Percentiles rank a stretch among this genome's conserved stretches.
Conservation (phyloP, 2,888 invertebrate genomes). For the Cantharis nigra region DNA sequence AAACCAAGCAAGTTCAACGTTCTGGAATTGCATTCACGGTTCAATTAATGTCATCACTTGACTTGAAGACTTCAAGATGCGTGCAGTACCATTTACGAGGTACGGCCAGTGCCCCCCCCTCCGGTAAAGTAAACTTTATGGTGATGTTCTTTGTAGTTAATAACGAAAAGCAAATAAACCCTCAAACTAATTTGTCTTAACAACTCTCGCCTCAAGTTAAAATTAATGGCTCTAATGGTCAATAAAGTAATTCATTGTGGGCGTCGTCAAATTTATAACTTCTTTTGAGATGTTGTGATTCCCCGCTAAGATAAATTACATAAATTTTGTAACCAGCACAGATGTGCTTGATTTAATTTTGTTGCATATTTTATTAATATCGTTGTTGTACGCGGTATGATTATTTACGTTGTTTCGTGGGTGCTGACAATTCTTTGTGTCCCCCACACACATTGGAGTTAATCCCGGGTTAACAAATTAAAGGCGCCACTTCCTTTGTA, state of each 20-base stretch:
- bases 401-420: neutral
- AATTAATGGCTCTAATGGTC: slow-evolving; percentile 44
- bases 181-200: slow-evolving; percentile 35
- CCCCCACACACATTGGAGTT: neutral
- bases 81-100: neutral
- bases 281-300: slow-evolving; percentile 45
- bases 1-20: neutral
- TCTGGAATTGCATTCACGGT: neutral
- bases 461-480: neutral
- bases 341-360: slow-evolving; percentile 17
- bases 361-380: neutral
- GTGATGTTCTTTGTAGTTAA: neutral
- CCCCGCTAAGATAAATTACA: slow-evolving; percentile 43
- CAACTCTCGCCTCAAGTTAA: slow-evolving; percentile 32
- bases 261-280: slow-evolving; percentile 43
- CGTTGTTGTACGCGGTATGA: neutral
- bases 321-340: slow-evolving; percentile 35
- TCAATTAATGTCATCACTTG: neutral
- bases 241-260: slow-evolving; percentile 44
- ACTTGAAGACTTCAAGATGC: neutral
- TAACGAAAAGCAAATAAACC: neutral
- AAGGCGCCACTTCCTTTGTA: neutral
- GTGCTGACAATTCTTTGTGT: neutral
- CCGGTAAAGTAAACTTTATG: neutral
- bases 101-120: neutral